Base-by-base conservation (phyloP, 2,797 vertebrate genomes). In the Acomys russatus region DNA sequence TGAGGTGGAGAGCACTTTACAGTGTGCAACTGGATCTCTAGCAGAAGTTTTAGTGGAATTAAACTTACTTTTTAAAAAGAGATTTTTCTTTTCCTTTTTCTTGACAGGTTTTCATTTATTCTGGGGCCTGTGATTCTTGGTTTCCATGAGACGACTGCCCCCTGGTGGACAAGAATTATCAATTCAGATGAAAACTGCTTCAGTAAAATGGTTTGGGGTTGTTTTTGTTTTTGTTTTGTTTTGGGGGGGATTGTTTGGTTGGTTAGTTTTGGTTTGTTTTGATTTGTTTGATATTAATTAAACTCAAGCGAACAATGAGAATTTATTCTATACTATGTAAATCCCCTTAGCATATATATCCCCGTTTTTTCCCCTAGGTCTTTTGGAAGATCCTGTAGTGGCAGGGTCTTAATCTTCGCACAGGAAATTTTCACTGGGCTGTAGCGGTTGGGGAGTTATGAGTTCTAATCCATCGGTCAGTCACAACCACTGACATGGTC, bases 81-180 rank as follows among this genome's bases (percentile, higher is more conserved):
- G 51, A 22, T 66, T 49, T 49, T 66, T 82, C 64, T 9, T 38
- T 73, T 6, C 3, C 80, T 96, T 93, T 78, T 95, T 56, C 85
- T 88, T 91, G 68, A 74, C 3, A 23, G 68, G n/a, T 84, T 85
- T 90, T 82, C 63, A 14, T 25, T 80, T 59, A 56, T 70, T 70
- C 70, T 15, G 51, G 20, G 49, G 49, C 82, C 18, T 84, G 74
- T 63, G 73, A n/a, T 61, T 56, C n/a, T 93, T 93, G 38, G 93
- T 98, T 97, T 96, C 88, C 87, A 63, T 97, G 97, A 92, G 23
- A 96, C 38, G 85, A 88, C 90, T 97, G 96, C 97, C 97, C 97
- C 93, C 97, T 97, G 54, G 95, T 97, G 97, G 97, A 84, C 22
- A 77, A 51, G 1, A 76, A 38, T 54, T 61, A 70, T 94, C 79